These are phyloP conservation scores for Molossus molossus DNA, from an alignment of 2,797 vertebrate species.

Conservation along the genomic window DNA sequence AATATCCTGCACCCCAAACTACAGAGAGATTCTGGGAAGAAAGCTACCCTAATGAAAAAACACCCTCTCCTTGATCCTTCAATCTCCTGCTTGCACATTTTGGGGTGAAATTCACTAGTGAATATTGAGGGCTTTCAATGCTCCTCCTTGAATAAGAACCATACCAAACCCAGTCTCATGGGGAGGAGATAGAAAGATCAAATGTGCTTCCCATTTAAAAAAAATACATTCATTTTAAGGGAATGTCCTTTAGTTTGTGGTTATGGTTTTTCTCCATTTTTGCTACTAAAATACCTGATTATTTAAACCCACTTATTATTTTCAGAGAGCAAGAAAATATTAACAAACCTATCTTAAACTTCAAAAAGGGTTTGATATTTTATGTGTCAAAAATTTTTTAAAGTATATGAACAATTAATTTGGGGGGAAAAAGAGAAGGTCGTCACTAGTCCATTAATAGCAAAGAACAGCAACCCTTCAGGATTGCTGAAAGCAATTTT, in stretches of 20 bases:
- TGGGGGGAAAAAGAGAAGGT: background rate
- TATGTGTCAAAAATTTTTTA: background rate
- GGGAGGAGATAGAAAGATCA: background rate
- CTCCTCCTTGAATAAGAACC: background rate
- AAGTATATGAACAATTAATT: background rate
- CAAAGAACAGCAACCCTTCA: background rate
- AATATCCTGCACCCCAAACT: background rate
- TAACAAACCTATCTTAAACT: background rate
- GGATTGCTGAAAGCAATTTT: background rate
- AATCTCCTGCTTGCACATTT: background rate
- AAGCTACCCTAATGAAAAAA: background rate
- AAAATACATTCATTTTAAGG: rapidly evolving
- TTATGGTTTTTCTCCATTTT: background rate
- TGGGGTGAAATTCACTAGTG: background rate
- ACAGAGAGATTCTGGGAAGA: too few relatives aligned
- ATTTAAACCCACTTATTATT: background rate
- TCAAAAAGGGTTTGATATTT: background rate
- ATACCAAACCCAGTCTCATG: background rate
- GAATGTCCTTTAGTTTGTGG: background rate
- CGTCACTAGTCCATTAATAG: background rate
- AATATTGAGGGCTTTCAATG: background rate
- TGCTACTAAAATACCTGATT: background rate
- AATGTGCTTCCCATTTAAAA: background rate
- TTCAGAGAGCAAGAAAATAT: background rate
- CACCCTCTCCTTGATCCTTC: too few relatives aligned